These are phyloP conservation scores for Glyphotaelius pellucidus DNA, from an alignment of 2,888 invertebrate genomes.

Conservation along the genomic window DNA sequence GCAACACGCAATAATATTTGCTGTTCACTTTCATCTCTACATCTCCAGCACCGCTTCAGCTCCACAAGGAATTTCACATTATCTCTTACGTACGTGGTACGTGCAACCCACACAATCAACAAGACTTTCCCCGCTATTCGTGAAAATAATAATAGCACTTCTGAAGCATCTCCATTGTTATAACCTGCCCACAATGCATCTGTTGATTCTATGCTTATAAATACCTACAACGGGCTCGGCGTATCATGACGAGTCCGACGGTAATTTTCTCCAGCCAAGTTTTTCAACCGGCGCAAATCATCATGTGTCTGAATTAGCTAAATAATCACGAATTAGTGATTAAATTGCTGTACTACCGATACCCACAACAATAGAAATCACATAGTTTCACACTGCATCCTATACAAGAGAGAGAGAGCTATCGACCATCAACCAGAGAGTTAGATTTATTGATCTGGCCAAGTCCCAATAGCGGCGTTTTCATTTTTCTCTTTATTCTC, in stretches of 20 bases:
- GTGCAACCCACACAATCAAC: slow-evolving; percentile 38
- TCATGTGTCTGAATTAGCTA: background rate
- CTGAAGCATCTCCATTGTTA: slow-evolving; percentile 40
- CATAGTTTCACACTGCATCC: background rate
- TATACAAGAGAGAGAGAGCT: background rate
- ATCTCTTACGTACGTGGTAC: slow-evolving; percentile 46
- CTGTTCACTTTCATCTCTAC: slow-evolving; percentile 38
- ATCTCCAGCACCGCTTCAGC: background rate
- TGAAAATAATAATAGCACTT: slow-evolving; percentile 32
- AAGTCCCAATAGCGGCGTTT: background rate
- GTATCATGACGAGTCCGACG: slow-evolving; percentile 18
- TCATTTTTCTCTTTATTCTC: background rate
- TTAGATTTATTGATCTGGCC: background rate
- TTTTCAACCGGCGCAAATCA: background rate
- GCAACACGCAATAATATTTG: slow-evolving; percentile 27
- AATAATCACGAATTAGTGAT: background rate
- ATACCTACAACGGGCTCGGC: background rate
- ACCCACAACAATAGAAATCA: background rate
- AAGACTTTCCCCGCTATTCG: slow-evolving; percentile 37
- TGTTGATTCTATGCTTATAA: background rate
- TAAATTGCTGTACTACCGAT: background rate
- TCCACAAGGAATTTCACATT: slow-evolving; percentile 36
- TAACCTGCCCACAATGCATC: slow-evolving; percentile 19
- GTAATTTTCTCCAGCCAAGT: slow-evolving; percentile 7
- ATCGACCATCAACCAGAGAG: background rate